Percentiles rank a stretch among this genome's conserved stretches.
Conservation (phyloP, 1,140 invertebrate genomes). For the Drosophila aff. region DNA sequence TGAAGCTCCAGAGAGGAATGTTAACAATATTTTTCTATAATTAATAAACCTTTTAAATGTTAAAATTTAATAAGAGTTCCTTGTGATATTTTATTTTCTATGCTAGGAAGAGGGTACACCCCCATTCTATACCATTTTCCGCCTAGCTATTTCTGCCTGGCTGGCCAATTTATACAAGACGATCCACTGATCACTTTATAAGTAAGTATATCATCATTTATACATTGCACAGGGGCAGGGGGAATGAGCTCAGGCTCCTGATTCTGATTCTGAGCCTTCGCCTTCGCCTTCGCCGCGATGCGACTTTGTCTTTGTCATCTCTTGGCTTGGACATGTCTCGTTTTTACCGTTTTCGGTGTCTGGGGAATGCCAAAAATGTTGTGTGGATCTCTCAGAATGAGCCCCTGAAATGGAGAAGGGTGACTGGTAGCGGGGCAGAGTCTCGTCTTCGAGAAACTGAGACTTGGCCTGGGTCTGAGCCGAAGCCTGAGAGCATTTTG, state of each 20-base stretch:
- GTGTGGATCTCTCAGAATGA: slow-evolving; percentile 50
- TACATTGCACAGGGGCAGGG: slow-evolving; percentile 23
- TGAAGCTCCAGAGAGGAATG: too few species aligned
- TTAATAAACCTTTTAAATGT: too few species aligned
- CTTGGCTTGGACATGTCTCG: slow-evolving; percentile 43
- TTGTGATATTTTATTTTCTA: too few species aligned
- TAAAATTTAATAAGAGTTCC: neutral
- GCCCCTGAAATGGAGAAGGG: slow-evolving; percentile 30
- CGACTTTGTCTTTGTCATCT: slow-evolving; percentile 43
- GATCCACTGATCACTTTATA: slow-evolving; percentile 69
- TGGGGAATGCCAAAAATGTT: slow-evolving; percentile 77
- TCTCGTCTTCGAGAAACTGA: slow-evolving; percentile 2
- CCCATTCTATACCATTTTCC: neutral
- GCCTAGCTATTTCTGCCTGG: slow-evolving; percentile 18
- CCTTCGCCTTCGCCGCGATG: neutral
- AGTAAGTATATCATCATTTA: slow-evolving; percentile 75
- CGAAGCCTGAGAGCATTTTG: slow-evolving; percentile 61
- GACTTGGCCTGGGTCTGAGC: neutral
- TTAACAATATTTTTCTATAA: too few species aligned
- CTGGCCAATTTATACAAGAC: slow-evolving; percentile 59
- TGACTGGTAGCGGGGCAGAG: neutral
- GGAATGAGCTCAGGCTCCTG: neutral
- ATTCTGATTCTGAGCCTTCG: too few species aligned
- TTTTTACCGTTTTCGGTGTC: slow-evolving; percentile 77
- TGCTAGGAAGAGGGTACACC: neutral